Conservation (phyloP, 2,888 invertebrate genomes). For the Euphydryas editha region DNA sequence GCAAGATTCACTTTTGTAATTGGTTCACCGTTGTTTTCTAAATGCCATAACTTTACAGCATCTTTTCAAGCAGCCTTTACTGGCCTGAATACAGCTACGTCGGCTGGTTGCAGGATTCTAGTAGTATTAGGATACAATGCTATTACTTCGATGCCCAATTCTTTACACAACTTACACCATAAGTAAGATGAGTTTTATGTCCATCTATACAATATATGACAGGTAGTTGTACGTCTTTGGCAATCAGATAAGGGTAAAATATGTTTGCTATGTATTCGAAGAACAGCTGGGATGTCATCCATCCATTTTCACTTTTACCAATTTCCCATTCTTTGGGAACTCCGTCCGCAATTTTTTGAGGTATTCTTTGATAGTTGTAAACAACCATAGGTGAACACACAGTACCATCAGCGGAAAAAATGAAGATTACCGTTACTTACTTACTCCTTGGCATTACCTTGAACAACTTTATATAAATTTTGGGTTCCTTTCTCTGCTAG, state of each 20-base stretch:
- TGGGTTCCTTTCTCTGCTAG: constrained; percentile 42
- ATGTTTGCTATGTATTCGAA: constrained; percentile 49
- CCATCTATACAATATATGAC: constrained; percentile 51
- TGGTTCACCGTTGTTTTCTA: neutral
- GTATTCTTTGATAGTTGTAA: constrained; percentile 47
- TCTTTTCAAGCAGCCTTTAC: constrained; percentile 40
- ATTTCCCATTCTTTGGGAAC: constrained; percentile 47
- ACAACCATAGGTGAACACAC: constrained; percentile 46
- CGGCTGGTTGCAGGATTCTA: constrained; percentile 48
- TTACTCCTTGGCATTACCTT: constrained; percentile 42
- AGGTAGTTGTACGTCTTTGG: constrained; percentile 19
- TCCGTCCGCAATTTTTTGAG: constrained; percentile 41
- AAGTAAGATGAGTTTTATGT: constrained; percentile 48
- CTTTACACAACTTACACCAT: constrained; percentile 44
- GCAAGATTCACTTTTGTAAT: neutral
- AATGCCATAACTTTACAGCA: neutral
- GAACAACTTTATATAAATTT: constrained; percentile 47
- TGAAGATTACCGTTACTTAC: constrained; percentile 48
- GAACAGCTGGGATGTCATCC: constrained; percentile 52
- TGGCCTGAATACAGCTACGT: constrained; percentile 49
- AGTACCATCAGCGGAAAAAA: constrained; percentile 45
- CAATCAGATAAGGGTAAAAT: constrained; percentile 6
- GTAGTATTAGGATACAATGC: constrained; percentile 46
- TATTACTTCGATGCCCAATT: constrained; percentile 45
- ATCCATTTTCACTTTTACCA: constrained; percentile 50